These are phyloP conservation scores for Myrmecobius fasciatus DNA, from an alignment of 2,113 vertebrate species.

Conservation along the genomic window DNA sequence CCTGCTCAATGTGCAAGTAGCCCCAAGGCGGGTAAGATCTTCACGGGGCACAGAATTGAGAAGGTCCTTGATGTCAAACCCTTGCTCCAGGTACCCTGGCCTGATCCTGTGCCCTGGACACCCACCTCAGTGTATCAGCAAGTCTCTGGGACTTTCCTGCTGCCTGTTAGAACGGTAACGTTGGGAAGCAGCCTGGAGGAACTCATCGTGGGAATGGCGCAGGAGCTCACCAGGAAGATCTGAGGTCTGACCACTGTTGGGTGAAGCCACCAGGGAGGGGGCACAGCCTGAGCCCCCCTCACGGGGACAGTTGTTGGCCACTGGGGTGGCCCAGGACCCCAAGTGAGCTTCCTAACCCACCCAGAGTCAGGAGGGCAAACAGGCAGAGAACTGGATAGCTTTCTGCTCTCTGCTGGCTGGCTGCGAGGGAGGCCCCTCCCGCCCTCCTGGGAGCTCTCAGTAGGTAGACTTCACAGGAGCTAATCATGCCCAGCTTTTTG, in stretches of 20 bases:
- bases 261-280: background rate
- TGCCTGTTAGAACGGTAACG: background rate
- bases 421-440: background rate
- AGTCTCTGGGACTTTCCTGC: background rate
- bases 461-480: background rate
- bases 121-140: background rate
- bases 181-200: background rate
- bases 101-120: background rate
- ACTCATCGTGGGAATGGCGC: background rate
- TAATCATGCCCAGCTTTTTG: constrained; percentile 30
- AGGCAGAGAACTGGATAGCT: background rate
- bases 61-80: background rate
- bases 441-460: constrained; percentile 44
- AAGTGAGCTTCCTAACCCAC: background rate
- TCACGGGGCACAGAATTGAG: background rate
- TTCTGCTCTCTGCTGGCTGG: background rate
- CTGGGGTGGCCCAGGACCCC: background rate
- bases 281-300: background rate
- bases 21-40: background rate
- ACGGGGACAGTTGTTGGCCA: background rate
- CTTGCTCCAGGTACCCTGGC: background rate
- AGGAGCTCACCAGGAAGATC: background rate
- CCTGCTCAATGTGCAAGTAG: constrained; percentile 10
- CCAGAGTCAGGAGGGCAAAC: background rate
- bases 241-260: background rate